Conservation (phyloP, 2,113 vertebrate species). For the Paratilapia polleni region DNA sequence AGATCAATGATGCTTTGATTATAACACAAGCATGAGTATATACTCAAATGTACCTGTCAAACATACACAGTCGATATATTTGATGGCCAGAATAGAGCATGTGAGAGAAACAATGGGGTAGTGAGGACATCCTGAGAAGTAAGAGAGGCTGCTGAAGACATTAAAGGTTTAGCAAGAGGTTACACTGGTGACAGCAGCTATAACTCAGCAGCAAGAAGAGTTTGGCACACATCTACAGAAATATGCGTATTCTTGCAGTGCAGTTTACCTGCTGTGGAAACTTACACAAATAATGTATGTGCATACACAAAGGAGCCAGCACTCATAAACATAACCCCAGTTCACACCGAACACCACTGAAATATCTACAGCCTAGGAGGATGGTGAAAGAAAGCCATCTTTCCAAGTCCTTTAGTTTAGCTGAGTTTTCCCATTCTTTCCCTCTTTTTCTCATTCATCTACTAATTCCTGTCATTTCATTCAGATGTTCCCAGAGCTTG, state of each 20-base stretch:
- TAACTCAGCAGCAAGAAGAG: constrained; percentile 32
- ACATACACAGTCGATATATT: neutral
- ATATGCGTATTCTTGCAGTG: neutral
- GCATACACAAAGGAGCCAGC: neutral
- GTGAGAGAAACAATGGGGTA: neutral
- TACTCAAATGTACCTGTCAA: constrained; percentile 6
- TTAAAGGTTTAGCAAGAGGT: constrained; percentile 75
- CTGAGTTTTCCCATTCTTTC: constrained; percentile 50
- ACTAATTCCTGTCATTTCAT: constrained; percentile 61
- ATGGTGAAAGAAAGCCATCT: constrained; percentile 20
- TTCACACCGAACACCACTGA: constrained; percentile 22
- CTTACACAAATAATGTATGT: neutral
- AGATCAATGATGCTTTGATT: neutral
- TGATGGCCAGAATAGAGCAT: neutral
- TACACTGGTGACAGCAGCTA: constrained; percentile 39
- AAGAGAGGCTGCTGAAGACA: constrained; percentile 72
- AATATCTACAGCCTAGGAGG: constrained; percentile 23
- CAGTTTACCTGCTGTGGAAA: neutral
- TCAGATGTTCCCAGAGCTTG: constrained; percentile 57
- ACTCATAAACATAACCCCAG: neutral
- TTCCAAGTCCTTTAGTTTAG: constrained; percentile 44
- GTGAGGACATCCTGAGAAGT: constrained; percentile 13
- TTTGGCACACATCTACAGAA: neutral
- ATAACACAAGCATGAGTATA: constrained; percentile 1
- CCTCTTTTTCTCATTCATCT: constrained; percentile 47